phyloP scores from a whole-genome alignment of 2,888 invertebrate species.

The Malacosoma neustria region DNA sequence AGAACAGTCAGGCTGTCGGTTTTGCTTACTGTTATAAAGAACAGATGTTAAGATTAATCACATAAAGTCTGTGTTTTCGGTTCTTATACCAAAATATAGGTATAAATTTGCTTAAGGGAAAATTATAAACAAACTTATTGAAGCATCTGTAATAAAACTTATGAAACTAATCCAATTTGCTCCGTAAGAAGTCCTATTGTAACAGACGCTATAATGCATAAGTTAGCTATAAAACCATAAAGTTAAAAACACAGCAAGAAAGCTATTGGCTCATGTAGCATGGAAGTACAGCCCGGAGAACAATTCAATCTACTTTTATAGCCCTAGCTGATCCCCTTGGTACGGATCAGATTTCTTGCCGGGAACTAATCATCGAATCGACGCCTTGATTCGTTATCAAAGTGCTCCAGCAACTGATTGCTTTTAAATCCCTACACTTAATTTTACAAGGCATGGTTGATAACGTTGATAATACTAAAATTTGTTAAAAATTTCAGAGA shows the following conservation, averaged over 20 bases:
- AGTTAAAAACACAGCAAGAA: constrained; percentile 39
- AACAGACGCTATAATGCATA: constrained; percentile 23
- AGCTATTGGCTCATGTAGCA: constrained; percentile 35
- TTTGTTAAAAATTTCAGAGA: too few species aligned
- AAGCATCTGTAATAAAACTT: neutral
- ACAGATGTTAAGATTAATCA: neutral
- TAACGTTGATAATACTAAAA: too few species aligned
- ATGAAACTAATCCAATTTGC: neutral
- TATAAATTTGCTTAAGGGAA: neutral
- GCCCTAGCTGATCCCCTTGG: constrained; percentile 52
- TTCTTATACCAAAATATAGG: neutral
- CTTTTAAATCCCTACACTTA: constrained; percentile 35
- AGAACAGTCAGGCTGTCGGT: neutral
- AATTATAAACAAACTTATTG: neutral
- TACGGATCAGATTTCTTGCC: constrained; percentile 45
- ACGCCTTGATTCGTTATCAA: constrained; percentile 47
- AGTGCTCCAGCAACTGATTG: constrained; percentile 26
- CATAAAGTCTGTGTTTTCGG: neutral
- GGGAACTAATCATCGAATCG: constrained; percentile 58
- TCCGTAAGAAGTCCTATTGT: constrained; percentile 10
- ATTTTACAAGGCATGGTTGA: constrained; percentile 11
- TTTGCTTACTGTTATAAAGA: neutral
- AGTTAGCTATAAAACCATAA: constrained; percentile 35
- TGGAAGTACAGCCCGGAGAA: constrained; percentile 51
- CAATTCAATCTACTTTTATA: constrained; percentile 73